Percentiles rank a stretch among this genome's conserved stretches.
Conservation (phyloP, 2,888 invertebrate species). For the Drosophila basisetae region DNA sequence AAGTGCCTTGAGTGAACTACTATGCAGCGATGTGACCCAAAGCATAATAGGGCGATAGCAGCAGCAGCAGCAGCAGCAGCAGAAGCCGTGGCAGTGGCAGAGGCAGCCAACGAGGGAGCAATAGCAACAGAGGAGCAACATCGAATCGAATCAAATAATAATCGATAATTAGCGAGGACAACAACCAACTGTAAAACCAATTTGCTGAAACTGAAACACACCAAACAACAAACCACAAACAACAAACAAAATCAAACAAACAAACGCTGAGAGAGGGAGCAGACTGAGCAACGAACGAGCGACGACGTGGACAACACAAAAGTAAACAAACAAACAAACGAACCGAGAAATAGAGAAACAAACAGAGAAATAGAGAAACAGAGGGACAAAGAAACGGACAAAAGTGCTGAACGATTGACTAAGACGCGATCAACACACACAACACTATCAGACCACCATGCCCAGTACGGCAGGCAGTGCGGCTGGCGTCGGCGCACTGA, state of each 20-base stretch:
- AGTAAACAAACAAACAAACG: background rate
- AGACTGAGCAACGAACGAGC: constrained; percentile 48
- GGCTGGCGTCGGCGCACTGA: constrained; percentile 70
- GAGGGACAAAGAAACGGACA: background rate
- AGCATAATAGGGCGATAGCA: constrained; percentile 23
- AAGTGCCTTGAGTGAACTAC: constrained; percentile 40
- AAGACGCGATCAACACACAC: background rate
- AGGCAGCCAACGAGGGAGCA: constrained; percentile 17
- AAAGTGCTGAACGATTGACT: background rate
- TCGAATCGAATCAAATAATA: constrained; percentile 26
- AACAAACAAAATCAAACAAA: background rate
- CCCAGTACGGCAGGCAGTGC: constrained; percentile 79
- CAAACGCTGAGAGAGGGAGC: constrained; percentile 37
- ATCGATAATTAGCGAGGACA: constrained; percentile 12
- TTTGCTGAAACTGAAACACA: constrained; percentile 23
- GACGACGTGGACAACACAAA: background rate
- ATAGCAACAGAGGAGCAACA: constrained; percentile 28
- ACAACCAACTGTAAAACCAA: constrained; percentile 13
- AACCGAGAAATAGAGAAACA: background rate
- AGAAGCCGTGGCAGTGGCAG: constrained; percentile 8
- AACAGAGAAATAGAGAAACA: background rate
- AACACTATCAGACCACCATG: constrained; percentile 47
- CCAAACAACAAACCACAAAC: constrained; percentile 6
- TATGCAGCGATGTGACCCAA: constrained; percentile 53
- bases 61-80: constrained; percentile 12